These are phyloP conservation scores for Mythimna ferrago DNA, from an alignment of 2,888 invertebrate genomes.

Conservation along the genomic window DNA sequence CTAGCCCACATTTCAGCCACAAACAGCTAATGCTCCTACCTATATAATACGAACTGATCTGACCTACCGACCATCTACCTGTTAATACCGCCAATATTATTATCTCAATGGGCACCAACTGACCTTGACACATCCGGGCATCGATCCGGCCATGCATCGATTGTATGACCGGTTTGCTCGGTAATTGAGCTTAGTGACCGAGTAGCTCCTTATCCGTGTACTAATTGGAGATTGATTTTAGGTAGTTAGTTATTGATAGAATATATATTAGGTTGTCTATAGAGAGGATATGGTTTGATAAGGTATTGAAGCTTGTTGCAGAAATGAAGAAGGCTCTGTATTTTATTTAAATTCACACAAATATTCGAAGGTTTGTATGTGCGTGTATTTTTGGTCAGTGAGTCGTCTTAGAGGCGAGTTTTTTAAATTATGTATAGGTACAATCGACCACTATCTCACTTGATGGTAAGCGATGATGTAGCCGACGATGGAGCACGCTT, in stretches of 20 bases:
- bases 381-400: no score
- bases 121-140: conserved; percentile 52
- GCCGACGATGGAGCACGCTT: no score
- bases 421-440: no score
- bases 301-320: not conserved
- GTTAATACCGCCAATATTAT: conserved; percentile 39
- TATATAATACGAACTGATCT: not conserved
- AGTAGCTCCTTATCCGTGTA: conserved; percentile 15
- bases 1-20: not conserved
- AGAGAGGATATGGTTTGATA: not conserved
- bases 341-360: not conserved
- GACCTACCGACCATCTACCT: conserved; percentile 17
- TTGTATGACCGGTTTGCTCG: conserved; percentile 43
- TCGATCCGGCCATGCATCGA: conserved; percentile 53
- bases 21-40: not conserved
- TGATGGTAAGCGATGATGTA: no score
- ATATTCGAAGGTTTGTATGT: no score
- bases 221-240: conserved; percentile 32
- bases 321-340: not conserved
- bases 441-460: no score
- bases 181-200: conserved; percentile 55
- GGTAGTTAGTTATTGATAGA: conserved; percentile 3
- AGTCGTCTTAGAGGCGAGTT: no score
- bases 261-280: not conserved
- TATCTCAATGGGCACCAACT: conserved; percentile 36